Percentiles rank a stretch among this genome's conserved stretches.
Evolutionary conservation across 2,113 vertebrate species (phyloP).

Genomic region (Cephalophus harveyi): DNA sequence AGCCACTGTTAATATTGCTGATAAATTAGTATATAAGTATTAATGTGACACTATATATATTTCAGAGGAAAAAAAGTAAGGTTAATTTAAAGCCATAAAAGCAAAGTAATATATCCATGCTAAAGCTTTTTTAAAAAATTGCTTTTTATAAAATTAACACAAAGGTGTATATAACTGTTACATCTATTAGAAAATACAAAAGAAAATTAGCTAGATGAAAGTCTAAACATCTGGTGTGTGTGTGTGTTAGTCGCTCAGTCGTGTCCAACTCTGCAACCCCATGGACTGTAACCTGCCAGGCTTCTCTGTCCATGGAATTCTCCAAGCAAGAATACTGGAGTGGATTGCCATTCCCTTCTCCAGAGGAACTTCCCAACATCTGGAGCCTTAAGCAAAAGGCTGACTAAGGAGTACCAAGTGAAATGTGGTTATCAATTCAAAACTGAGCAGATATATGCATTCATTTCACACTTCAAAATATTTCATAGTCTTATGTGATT

Average conservation of each 20-base stretch:
- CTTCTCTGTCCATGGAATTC: background rate
- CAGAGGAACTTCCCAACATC: background rate
- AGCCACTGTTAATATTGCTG: background rate
- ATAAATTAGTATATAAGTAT: constrained; percentile 28
- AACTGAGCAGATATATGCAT: background rate
- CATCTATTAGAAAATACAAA: background rate
- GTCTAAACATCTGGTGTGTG: background rate
- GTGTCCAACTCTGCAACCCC: background rate
- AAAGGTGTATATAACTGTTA: background rate
- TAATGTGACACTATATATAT: background rate
- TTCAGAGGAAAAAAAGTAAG: background rate
- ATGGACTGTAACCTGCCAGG: background rate
- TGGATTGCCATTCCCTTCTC: background rate
- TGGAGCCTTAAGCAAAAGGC: background rate
- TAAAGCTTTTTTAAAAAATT: no score
- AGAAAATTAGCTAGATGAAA: background rate
- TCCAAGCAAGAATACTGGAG: background rate
- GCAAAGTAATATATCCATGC: no score
- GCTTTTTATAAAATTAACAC: background rate
- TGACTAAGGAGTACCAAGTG: background rate
- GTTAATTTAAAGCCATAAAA: background rate
- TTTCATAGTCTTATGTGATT: background rate
- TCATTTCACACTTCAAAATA: background rate
- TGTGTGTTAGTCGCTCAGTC: background rate
- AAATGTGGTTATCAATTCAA: background rate